Conservation (phyloP, 2,888 invertebrate genomes). For the Drosophila rubida region DNA sequence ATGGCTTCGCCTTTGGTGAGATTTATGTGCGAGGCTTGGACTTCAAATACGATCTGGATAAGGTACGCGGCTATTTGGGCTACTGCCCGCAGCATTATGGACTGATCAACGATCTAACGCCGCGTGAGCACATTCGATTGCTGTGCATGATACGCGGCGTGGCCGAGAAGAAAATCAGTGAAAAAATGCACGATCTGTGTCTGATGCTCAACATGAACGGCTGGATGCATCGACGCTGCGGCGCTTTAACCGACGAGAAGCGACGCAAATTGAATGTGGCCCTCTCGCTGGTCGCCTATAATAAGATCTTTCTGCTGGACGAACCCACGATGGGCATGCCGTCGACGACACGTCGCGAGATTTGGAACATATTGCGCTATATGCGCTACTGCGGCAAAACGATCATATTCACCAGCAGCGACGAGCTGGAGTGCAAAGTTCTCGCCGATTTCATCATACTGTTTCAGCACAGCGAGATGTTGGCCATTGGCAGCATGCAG, state of each 20-base stretch:
- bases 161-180: conserved; percentile 67
- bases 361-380: conserved; percentile 91
- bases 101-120: conserved; percentile 88
- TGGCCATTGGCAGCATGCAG: conserved; percentile 90
- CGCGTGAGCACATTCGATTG: conserved; percentile 88
- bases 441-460: conserved; percentile 91
- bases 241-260: conserved; percentile 88
- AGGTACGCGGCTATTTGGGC: conserved; percentile 87
- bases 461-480: conserved; percentile 91
- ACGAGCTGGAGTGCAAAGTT: conserved; percentile 93
- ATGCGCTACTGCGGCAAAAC: conserved; percentile 89
- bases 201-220: conserved; percentile 86
- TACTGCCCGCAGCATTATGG: conserved; percentile 90
- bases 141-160: conserved; percentile 88
- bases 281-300: conserved; percentile 89
- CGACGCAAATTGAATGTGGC: conserved; percentile 90
- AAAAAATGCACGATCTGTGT: conserved; percentile 85
- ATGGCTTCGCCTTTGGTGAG: conserved; percentile 89
- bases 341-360: conserved; percentile 91
- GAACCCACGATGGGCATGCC: conserved; percentile 87
- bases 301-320: conserved; percentile 89
- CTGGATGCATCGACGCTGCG: conserved; percentile 87
- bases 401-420: conserved; percentile 92
- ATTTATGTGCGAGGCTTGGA: conserved; percentile 88
- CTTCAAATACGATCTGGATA: conserved; percentile 86